Percentiles rank a stretch among this genome's conserved stretches.
These are phyloP conservation scores for Heliocidaris erythrogramma DNA, from an alignment of 35 echinoderm and acorn worm genomes.

Conservation along the genomic window DNA sequence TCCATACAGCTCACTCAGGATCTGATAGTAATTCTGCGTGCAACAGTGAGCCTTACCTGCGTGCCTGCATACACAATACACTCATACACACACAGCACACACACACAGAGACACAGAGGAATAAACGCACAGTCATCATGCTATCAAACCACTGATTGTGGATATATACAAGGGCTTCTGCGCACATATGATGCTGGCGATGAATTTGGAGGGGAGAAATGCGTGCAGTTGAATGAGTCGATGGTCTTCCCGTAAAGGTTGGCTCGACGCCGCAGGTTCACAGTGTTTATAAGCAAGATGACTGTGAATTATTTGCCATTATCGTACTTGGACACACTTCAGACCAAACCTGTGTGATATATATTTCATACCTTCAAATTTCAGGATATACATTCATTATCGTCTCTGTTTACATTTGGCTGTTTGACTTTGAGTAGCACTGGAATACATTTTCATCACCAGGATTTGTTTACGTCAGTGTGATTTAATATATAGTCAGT, in stretches of 20 bases:
- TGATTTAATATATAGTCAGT: neutral
- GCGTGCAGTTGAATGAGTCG: neutral
- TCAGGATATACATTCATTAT: neutral
- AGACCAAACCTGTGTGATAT: neutral
- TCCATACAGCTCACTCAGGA: neutral
- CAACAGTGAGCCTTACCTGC: neutral
- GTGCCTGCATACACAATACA: neutral
- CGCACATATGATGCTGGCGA: neutral
- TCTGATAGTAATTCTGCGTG: neutral
- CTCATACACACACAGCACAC: neutral
- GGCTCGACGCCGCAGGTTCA: neutral
- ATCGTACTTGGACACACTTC: neutral
- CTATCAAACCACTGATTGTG: neutral
- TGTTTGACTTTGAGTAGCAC: neutral
- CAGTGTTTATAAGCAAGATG: constrained; percentile 2
- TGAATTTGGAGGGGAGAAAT: neutral
- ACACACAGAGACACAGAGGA: neutral
- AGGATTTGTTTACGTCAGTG: neutral
- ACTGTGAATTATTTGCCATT: neutral
- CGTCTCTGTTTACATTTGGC: neutral
- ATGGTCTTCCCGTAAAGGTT: neutral
- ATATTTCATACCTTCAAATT: neutral
- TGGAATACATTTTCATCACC: neutral
- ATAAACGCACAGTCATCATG: constrained; percentile 1
- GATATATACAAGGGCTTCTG: neutral